Evolutionary conservation across 1,140 invertebrate species (phyloP).

Genomic region (Temnothorax curvispinosus): DNA sequence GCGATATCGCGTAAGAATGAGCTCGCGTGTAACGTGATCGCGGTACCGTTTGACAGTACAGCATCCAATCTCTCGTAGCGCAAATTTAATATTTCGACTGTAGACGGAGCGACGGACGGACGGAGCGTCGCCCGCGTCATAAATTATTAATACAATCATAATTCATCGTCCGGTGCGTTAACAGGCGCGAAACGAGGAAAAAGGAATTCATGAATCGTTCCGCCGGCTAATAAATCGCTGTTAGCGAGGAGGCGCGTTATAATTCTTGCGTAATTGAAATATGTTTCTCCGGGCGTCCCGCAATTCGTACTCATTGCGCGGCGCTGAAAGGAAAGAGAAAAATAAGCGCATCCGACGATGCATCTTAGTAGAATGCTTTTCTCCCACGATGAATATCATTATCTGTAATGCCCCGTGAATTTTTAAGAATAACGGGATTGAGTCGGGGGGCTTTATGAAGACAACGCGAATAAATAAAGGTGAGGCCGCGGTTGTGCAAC

Average conservation of each 20-base stretch:
- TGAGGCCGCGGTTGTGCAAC: neutral
- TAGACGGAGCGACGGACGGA: neutral
- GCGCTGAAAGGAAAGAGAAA: slow-evolving; percentile 6
- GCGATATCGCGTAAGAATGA: neutral
- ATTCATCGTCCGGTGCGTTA: slow-evolving; percentile 49
- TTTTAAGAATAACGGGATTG: slow-evolving; percentile 29
- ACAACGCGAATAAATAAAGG: neutral
- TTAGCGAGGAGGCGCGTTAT: slow-evolving; percentile 56
- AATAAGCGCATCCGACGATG: slow-evolving; percentile 37
- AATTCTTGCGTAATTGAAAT: slow-evolving; percentile 63
- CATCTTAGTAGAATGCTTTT: slow-evolving; percentile 25
- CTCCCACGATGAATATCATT: slow-evolving; percentile 39
- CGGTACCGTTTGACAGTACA: neutral
- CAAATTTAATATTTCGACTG: slow-evolving; percentile 43
- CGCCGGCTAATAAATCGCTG: slow-evolving; percentile 54
- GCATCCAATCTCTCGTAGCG: neutral
- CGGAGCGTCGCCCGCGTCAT: neutral
- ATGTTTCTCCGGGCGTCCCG: slow-evolving; percentile 56
- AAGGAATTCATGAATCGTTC: slow-evolving; percentile 48
- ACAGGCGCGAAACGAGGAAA: slow-evolving; percentile 38
- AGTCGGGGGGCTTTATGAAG: slow-evolving; percentile 8
- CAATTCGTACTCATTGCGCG: slow-evolving; percentile 61
- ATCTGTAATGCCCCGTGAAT: slow-evolving; percentile 22
- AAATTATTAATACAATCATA: slow-evolving; percentile 56
- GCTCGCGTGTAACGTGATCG: neutral